Evolutionary conservation across 2,797 vertebrate genomes (phyloP).

Genomic region (Notolabrus celidotus): DNA sequence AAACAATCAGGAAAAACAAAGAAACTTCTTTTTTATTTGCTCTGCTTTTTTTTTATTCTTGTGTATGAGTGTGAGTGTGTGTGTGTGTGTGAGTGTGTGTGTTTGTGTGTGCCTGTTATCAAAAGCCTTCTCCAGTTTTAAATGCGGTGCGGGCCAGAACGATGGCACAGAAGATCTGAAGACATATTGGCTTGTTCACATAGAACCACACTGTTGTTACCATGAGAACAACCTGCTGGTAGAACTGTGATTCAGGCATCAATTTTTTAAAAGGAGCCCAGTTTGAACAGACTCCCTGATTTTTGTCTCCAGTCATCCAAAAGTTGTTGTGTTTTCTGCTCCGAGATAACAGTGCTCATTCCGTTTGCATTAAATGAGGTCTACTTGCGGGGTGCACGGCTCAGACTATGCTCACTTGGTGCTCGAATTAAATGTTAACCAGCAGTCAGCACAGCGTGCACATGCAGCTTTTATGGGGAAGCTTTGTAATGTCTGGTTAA

Average conservation of each 20-base stretch:
- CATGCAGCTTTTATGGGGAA: constrained; percentile 46
- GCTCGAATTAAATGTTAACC: constrained; percentile 41
- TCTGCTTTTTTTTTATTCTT: no score
- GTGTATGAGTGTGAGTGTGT: no score
- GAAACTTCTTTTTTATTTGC: no score
- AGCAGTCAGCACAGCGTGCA: constrained; percentile 42
- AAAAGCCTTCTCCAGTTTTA: neutral
- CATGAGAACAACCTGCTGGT: constrained; percentile 24
- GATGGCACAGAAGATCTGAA: neutral
- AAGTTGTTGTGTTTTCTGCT: constrained; percentile 32
- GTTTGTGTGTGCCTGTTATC: constrained; percentile 7
- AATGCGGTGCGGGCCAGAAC: neutral
- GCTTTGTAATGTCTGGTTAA: constrained; percentile 37
- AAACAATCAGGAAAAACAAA: no score
- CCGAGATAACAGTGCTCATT: constrained; percentile 24
- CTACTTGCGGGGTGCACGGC: constrained; percentile 28
- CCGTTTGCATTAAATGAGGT: constrained; percentile 38
- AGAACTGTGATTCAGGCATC: constrained; percentile 8
- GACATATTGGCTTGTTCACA: constrained; percentile 12
- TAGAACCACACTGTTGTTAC: neutral
- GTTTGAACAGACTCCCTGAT: constrained; percentile 32
- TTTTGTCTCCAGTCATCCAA: constrained; percentile 29
- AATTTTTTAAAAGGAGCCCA: neutral
- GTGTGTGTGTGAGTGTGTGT: no score
- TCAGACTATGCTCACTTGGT: constrained; percentile 31